Base-by-base conservation (phyloP, 1,140 invertebrate genomes). In the Pseudomyrmex pallidus region DNA sequence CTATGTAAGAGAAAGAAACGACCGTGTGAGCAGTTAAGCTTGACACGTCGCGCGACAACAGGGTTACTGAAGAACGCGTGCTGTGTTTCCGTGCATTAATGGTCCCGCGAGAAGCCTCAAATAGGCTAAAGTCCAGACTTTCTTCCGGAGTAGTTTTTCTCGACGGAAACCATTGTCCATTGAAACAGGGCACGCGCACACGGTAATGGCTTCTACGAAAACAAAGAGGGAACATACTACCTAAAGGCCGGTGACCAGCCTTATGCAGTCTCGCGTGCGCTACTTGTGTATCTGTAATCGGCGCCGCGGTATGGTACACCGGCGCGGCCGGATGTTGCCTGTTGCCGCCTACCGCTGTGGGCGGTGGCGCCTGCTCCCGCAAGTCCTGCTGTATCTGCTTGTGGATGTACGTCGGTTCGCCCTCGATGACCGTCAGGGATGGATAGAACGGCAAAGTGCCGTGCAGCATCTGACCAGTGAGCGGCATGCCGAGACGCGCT, bases 381-480 rank as follows among this genome's bases (percentile, higher is more conserved):
- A 87, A 56, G 5, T 68, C 87, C 48, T 93, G 94, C 84, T 95
- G 95, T 93, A 96, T 95, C 85, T 96, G 96, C 83, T 96, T 96
- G 84, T 96, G 95, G 82, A 96, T 94, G 84, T 93, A 94, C 61
- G 90, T 70, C 10, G 92, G 90, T 74, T 95, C 95, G 77, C 94
- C 94, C 76, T 95, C 95, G 86, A 95, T 95, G 90, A 96, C 95
- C 87, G 96, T 96, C 89, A 97, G 91, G 56, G 96, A 96, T 73
- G 96, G 96, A 92, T 97, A 97, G 92, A 96, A 97, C 48, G 97
- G 96, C 89, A 97, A 93, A 7, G 96, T 96, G 59, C 96, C 95
- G 1, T 96, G 96, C 77, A 97, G 93, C 94, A 97, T 96, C 90
- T 97, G 95, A 17, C 96, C 96, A 1, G 96, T 96, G 0, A 97